Conservation (phyloP, 2,888 invertebrate species). For the Anoncus sp. region DNA sequence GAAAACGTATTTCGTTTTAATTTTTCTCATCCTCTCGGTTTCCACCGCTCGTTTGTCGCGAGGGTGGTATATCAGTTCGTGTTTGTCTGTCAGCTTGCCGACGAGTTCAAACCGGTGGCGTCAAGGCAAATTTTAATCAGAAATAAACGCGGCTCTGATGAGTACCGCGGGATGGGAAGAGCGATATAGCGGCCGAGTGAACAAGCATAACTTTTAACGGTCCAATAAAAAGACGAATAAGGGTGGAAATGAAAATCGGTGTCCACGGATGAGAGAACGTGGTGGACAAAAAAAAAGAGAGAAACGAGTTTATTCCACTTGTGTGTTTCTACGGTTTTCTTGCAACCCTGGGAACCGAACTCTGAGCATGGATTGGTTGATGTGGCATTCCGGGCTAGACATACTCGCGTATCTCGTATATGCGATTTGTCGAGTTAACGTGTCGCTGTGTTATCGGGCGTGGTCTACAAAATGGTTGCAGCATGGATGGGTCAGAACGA, state of each 20-base stretch:
- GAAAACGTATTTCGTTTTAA: constrained; percentile 44
- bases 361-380: no score
- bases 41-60: constrained; percentile 29
- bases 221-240: constrained; percentile 74
- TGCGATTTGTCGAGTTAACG: constrained; percentile 57
- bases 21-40: constrained; percentile 35
- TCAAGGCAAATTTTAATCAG: constrained; percentile 78
- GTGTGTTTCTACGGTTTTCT: constrained; percentile 21
- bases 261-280: constrained; percentile 49
- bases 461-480: constrained; percentile 48
- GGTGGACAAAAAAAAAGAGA: constrained; percentile 25
- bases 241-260: constrained; percentile 77
- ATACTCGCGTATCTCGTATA: constrained; percentile 20
- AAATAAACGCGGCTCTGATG: constrained; percentile 73
- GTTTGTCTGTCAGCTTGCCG: constrained; percentile 37
- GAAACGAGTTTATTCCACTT: constrained; percentile 44
- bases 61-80: constrained; percentile 21
- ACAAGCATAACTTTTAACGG: constrained; percentile 78
- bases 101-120: constrained; percentile 45
- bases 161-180: constrained; percentile 24
- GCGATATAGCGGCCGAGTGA: constrained; percentile 46
- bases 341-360: constrained; percentile 3
- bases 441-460: constrained; percentile 56
- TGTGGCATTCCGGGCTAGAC: no score
- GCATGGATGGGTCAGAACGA: constrained; percentile 15